Conservation (phyloP, 23 tunicate genomes). For the Styela clava region DNA sequence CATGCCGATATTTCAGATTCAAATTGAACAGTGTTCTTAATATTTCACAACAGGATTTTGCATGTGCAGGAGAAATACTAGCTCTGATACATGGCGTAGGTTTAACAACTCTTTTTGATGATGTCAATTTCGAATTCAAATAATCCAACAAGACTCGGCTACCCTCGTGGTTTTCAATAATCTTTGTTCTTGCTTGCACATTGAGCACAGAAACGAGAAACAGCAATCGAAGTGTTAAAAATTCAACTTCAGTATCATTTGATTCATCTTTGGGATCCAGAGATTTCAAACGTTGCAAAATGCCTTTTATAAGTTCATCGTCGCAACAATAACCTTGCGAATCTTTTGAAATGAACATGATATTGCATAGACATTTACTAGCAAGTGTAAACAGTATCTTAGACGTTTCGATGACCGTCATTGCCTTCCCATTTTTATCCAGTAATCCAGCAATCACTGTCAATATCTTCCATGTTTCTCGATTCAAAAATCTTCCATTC, state of each 20-base stretch:
- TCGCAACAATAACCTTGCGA: conserved; percentile 10
- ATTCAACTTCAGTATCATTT: conserved; percentile 30
- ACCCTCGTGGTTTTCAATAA: conserved; percentile 34
- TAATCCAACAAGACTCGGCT: conserved; percentile 35
- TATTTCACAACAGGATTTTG: conserved; percentile 50
- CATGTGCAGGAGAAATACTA: not conserved
- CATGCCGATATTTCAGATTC: conserved; percentile 40
- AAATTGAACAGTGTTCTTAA: conserved; percentile 59
- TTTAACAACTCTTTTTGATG: not conserved
- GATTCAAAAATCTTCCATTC: not conserved
- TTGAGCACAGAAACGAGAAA: conserved; percentile 59
- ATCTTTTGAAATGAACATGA: conserved; percentile 52
- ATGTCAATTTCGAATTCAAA: conserved; percentile 1
- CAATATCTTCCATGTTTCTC: not conserved
- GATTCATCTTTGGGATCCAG: not conserved
- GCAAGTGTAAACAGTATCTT: conserved; percentile 8
- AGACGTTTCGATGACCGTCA: not conserved
- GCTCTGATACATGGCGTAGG: not conserved
- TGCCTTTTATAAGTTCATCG: not conserved
- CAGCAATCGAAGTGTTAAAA: conserved; percentile 20
- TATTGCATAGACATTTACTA: conserved; percentile 55
- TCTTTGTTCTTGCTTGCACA: conserved; percentile 34
- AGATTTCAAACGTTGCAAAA: not conserved
- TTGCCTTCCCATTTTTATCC: not conserved
- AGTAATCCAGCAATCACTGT: conserved; percentile 1